A percentile compares a stretch with the other conserved stretches of the same genome.
Conservation (phyloP, 2,113 vertebrate species). For the Buteo buteo region DNA sequence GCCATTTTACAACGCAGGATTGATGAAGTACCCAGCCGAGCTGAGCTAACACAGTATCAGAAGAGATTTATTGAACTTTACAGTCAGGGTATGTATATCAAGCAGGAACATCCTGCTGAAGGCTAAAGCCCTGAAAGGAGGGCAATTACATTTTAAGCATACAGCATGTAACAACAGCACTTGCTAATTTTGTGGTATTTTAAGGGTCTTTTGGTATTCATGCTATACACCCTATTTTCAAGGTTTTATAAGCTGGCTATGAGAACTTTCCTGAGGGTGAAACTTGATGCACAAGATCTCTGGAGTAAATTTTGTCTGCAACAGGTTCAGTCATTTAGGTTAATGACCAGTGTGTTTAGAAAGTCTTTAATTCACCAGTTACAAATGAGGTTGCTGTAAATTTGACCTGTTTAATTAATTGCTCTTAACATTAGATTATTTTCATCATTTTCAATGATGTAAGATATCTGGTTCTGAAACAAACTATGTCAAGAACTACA, state of each 20-base stretch:
- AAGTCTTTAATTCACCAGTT: not conserved
- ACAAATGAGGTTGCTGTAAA: not conserved
- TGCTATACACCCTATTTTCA: not conserved
- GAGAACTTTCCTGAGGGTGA: not conserved
- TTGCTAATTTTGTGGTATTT: not conserved
- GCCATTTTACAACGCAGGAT: constrained; percentile 95
- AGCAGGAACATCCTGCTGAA: not conserved
- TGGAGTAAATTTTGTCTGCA: not conserved
- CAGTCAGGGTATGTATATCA: constrained; percentile 85
- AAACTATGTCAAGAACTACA: not conserved
- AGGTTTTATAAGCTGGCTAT: not conserved
- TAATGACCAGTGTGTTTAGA: not conserved
- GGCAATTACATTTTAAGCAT: not conserved
- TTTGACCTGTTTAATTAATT: not conserved
- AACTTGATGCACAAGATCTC: not conserved
- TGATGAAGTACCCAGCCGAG: constrained; percentile 94
- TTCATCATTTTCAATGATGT: not conserved
- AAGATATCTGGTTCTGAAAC: not conserved
- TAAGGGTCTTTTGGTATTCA: not conserved
- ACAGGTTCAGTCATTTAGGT: not conserved
- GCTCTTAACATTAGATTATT: not conserved
- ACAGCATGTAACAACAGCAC: not conserved
- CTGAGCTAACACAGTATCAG: constrained; percentile 97
- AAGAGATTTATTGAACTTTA: constrained; percentile 99
- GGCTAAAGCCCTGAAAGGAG: constrained; percentile 5